Percentiles rank a stretch among this genome's conserved stretches.
These are phyloP conservation scores for Galeopsomyia nigrocyanea DNA, from an alignment of 2,888 invertebrate genomes.

Conservation along the genomic window DNA sequence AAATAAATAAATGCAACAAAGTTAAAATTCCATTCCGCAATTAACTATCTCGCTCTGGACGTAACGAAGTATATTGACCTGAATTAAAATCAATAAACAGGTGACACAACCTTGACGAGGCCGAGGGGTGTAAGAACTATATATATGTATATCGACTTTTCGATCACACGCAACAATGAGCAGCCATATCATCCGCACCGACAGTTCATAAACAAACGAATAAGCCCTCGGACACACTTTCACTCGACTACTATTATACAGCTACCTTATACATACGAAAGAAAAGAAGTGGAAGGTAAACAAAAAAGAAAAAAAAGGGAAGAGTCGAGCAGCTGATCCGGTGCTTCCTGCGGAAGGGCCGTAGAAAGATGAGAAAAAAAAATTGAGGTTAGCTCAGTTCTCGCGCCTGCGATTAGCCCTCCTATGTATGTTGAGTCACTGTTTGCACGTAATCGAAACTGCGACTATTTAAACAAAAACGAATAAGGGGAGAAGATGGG, in stretches of 20 bases:
- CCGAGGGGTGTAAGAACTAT: background rate
- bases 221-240: no score
- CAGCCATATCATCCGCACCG: background rate
- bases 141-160: slow-evolving; percentile 13
- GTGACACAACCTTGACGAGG: slow-evolving; percentile 26
- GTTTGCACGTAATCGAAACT: no score
- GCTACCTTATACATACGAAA: background rate
- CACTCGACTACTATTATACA: background rate
- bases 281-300: background rate
- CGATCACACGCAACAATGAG: slow-evolving; percentile 15
- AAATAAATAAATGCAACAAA: no score
- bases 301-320: slow-evolving; percentile 9
- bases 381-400: slow-evolving; percentile 44
- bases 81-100: background rate
- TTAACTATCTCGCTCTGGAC: no score
- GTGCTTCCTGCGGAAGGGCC: slow-evolving; percentile 10
- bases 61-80: no score
- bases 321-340: slow-evolving; percentile 34
- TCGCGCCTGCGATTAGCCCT: slow-evolving; percentile 24
- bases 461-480: no score
- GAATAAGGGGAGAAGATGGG: no score
- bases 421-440: background rate
- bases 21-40: no score
- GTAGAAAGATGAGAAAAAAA: background rate
- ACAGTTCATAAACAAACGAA: slow-evolving; percentile 39